Base-by-base conservation (phyloP, 2,888 invertebrate species). In the Drosophila acutilabella region DNA sequence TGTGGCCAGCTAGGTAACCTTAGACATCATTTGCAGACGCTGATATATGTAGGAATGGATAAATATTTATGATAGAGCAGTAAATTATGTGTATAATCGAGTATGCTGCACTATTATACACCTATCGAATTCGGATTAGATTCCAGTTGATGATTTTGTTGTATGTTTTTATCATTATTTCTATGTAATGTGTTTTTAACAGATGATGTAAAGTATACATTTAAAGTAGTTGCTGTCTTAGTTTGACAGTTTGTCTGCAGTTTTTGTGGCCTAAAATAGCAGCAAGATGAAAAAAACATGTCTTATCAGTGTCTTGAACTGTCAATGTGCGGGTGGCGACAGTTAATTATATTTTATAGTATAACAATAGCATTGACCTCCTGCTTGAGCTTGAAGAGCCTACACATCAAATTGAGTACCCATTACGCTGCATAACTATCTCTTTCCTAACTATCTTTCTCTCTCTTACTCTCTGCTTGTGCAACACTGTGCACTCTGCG, bases 341-440 rank as follows among this genome's bases (percentile, higher is more conserved):
- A 48, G 62, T 60, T 74, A 78, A 67, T 68, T 45, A 58, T 56
- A 33, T 68, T 33, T 78, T 60, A 59, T 68, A 71, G 42, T 50
- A 65, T 36, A 48, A 71, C 71, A 75, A 80, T 68, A 78, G 64
- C 77, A 78, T 75, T 78, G 77, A 78, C 77, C 77, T 77, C 59
- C 73, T 60, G 68, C 57, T 61, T 67, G 73, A 75, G 66, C 75
- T 73, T 67, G 59, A 60, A 40, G 40, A 30, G 30, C 57, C 61
- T 65, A 64, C 50, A 48, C 64, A 18, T 38, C 61, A 58, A 26
- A 33, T 48, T 42, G 36, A 51, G 42, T 45, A 45, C 58, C 16
- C 44, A 44, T 36, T 45, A 38, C 45, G 3, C 48, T 45, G 33
- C 20, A 26, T 26, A 20, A 23, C 40, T 18, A 23, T 23, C 14